Percentiles rank a stretch among this genome's conserved stretches.
Evolutionary conservation across 2,888 invertebrate genomes (phyloP).

Genomic region (Rugalucina vietnamica): DNA sequence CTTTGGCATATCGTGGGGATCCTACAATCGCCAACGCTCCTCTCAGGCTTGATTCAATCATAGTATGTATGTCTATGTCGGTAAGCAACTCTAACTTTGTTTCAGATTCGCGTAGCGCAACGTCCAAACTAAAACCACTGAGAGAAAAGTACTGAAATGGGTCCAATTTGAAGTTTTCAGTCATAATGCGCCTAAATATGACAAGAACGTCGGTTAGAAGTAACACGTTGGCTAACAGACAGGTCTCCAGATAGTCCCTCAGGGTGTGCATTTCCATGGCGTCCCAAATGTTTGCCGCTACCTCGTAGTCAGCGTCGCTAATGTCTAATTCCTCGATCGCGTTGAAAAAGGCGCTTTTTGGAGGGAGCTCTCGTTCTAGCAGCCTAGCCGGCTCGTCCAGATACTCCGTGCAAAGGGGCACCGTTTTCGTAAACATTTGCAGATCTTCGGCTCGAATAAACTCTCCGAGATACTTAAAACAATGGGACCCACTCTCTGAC

Average conservation of each 20-base stretch:
- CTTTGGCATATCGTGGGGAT: background rate
- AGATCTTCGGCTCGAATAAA: background rate
- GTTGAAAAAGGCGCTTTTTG: background rate
- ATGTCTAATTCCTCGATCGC: background rate
- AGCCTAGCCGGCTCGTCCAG: constrained; percentile 6
- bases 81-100: background rate
- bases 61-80: constrained; percentile 4
- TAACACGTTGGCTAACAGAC: background rate
- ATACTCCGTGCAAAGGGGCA: constrained; percentile 16
- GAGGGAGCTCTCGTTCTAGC: background rate
- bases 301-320: background rate
- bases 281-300: background rate
- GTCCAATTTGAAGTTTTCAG: background rate
- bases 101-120: constrained; percentile 5
- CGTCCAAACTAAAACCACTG: constrained; percentile 13
- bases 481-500: background rate
- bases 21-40: constrained; percentile 8
- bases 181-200: background rate
- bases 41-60: constrained; percentile 11
- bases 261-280: background rate
- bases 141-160: background rate
- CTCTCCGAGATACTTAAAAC: background rate
- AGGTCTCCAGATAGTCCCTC: background rate
- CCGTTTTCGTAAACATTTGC: background rate
- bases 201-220: background rate